Evolutionary conservation across 2,797 vertebrate species (phyloP).

Genomic region (Paguma larvata): DNA sequence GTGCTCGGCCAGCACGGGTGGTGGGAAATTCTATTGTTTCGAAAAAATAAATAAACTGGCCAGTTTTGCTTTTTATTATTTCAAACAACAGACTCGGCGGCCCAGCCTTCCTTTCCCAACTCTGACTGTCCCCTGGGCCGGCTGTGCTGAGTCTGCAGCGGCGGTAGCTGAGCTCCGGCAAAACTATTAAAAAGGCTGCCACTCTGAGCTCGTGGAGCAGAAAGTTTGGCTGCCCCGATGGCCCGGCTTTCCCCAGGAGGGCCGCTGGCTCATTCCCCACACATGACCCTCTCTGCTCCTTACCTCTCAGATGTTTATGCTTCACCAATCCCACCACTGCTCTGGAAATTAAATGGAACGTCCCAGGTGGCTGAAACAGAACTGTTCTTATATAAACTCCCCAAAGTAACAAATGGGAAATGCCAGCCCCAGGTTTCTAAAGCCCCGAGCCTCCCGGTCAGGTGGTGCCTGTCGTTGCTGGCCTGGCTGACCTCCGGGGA

Average conservation of each 20-base stretch:
- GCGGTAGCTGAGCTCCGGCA: background rate
- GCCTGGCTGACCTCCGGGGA: background rate
- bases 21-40: conserved; percentile 75
- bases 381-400: background rate
- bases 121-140: background rate
- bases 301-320: conserved; percentile 30
- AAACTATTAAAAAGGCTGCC: conserved; percentile 44
- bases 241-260: background rate
- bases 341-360: conserved; percentile 67
- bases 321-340: background rate
- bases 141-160: conserved; percentile 62
- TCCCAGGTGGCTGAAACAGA: conserved; percentile 50
- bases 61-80: conserved; percentile 82
- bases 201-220: background rate
- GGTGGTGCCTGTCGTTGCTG: background rate
- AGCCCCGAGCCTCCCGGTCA: background rate
- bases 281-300: background rate
- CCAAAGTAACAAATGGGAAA: background rate
- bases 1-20: background rate
- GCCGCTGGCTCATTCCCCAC: background rate
- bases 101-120: conserved; percentile 71
- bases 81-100: conserved; percentile 66
- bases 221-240: background rate
- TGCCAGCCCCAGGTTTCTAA: background rate
- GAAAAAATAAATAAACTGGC: conserved; percentile 71